Percentiles rank a stretch among this genome's conserved stretches.
These are phyloP conservation scores for Platerodrilus igneus DNA, from an alignment of 2,888 invertebrate species.

Conservation along the genomic window DNA sequence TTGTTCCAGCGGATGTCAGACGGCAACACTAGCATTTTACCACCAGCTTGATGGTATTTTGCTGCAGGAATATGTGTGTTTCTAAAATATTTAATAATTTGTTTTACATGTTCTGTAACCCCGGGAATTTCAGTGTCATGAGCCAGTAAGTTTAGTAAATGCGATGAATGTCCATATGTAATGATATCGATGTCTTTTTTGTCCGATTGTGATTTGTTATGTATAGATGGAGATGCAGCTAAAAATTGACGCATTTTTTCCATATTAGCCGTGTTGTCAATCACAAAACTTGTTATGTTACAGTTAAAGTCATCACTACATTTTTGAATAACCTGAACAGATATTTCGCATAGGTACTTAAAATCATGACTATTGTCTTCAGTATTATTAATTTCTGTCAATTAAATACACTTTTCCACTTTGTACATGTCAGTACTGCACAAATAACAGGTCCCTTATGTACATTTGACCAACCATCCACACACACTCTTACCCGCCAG, in stretches of 20 bases:
- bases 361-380: too few relatives aligned
- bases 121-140: conserved; percentile 17
- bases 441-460: too few relatives aligned
- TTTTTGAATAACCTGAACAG: too few relatives aligned
- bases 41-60: conserved; percentile 16
- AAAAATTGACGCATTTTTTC: conserved; percentile 11
- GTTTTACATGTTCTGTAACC: conserved; percentile 13
- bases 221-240: too few relatives aligned
- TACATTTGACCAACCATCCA: too few relatives aligned
- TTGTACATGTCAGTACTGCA: too few relatives aligned
- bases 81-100: conserved; percentile 19
- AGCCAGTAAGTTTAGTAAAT: conserved; percentile 18
- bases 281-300: conserved; percentile 17
- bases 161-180: conserved; percentile 18
- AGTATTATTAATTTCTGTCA: too few relatives aligned
- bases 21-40: conserved; percentile 20
- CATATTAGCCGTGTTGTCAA: conserved; percentile 18
- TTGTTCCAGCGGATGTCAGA: conserved; percentile 21
- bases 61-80: conserved; percentile 17
- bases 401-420: too few relatives aligned
- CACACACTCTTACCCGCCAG: too few relatives aligned
- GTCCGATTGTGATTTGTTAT: conserved; percentile 6
- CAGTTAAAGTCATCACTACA: too few relatives aligned
- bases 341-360: too few relatives aligned
- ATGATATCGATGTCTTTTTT: too few relatives aligned